Evolutionary conservation across 2,888 invertebrate genomes (phyloP), one percentile per base, ranked within the genome.

Genomic region (Coleophora deauratella): DNA sequence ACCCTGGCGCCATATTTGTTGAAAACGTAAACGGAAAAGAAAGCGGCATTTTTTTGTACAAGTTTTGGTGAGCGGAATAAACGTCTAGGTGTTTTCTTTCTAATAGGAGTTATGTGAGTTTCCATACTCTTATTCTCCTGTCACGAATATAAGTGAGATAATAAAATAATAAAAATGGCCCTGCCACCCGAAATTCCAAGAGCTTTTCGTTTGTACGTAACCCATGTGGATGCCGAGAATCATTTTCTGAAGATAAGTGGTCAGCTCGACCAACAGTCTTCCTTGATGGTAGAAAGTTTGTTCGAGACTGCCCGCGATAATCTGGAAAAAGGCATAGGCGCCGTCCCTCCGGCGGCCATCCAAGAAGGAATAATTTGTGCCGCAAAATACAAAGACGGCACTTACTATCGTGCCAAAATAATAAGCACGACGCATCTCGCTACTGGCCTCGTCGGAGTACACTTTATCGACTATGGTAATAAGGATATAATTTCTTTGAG

Each of bases 221-320:
- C 92, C 47, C 88, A 89, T 74, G 87, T 93, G 48, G 92, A 92
- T 59, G 87, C 88, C 38, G 90, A 91, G 46, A 90, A 91, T 27
- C 88, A 89, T 43, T 90, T 91, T 62, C 72, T 94, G 45, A 91
- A 89, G 77, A 81, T 94, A 61, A 91, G 90, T 82, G 93, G 92
- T 27, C 93, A 93, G 70, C 74, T 86, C 0, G 89, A 91, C 56
- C 87, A 88, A 54, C 76, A 80, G 45, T 69, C 87, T 34, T 86
- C 88, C 1, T 62, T 88, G 40, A 81, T 84, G 61, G 71, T 91
- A 36, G 91, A 91, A 59, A 85, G 84, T 42, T 53, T 84, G 35
- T 81, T 86, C 44, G 62, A 74, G 42, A 48, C 62, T 13, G 72
- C 82, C 7, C 64, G 69, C 33, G 78, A 75, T 37, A 76, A 72